These are phyloP conservation scores for Chromoteleia sp. DNA, from an alignment of 2,888 invertebrate species.

Conservation along the genomic window DNA sequence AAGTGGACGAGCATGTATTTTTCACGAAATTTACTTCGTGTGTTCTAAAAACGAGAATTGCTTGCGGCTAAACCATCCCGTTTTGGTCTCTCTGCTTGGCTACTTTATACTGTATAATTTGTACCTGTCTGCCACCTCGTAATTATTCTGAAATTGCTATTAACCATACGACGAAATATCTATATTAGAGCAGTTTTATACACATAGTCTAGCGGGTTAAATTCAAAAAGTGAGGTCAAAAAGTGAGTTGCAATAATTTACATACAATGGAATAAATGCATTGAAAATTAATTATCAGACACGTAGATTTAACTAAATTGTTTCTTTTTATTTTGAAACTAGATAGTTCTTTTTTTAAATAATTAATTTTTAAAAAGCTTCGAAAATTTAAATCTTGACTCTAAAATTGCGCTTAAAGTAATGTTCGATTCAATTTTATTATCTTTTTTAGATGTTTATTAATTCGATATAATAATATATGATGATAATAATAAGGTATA, in stretches of 20 bases:
- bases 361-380: too few species aligned
- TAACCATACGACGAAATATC: conserved; percentile 21
- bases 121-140: conserved; percentile 50
- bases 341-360: too few species aligned
- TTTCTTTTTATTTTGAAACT: too few species aligned
- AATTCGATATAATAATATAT: too few species aligned
- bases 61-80: conserved; percentile 41
- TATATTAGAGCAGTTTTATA: conserved; percentile 7
- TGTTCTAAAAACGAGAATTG: conserved; percentile 43
- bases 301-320: too few species aligned
- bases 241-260: neutral
- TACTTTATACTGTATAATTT: conserved; percentile 54
- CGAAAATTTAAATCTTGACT: too few species aligned
- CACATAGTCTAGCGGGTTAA: too few species aligned
- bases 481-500: too few species aligned
- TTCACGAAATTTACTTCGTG: conserved; percentile 45
- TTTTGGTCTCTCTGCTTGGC: conserved; percentile 26
- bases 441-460: too few species aligned
- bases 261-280: neutral
- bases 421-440: too few species aligned
- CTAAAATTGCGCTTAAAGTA: too few species aligned
- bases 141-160: conserved; percentile 53
- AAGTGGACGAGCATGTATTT: conserved; percentile 34
- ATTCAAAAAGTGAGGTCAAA: too few species aligned
- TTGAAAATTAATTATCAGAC: neutral